These are phyloP conservation scores for Cephus sareptanus DNA, from an alignment of 2,888 invertebrate genomes.

Conservation along the genomic window DNA sequence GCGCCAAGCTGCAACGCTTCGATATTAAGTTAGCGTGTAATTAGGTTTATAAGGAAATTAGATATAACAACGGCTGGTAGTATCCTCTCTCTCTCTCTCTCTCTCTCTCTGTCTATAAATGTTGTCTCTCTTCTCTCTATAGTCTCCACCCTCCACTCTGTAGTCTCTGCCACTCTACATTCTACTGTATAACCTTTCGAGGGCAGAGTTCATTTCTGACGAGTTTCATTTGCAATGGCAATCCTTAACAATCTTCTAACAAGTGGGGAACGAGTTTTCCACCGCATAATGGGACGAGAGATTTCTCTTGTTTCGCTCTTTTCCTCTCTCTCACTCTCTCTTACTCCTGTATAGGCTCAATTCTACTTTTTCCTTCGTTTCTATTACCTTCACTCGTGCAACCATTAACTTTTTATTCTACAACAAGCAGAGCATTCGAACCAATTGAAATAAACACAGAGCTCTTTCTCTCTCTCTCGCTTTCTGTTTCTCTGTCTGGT, in stretches of 20 bases:
- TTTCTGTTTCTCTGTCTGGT: not conserved
- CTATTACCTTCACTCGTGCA: not conserved
- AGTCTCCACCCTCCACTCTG: too few species aligned
- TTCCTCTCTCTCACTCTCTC: not conserved
- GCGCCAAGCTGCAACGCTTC: not conserved
- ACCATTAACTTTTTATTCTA: not conserved
- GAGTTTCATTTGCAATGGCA: not conserved
- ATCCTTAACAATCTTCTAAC: not conserved
- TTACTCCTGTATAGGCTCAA: not conserved
- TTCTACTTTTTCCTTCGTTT: not conserved
- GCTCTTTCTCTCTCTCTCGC: not conserved
- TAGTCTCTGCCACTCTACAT: not conserved
- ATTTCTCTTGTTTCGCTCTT: not conserved
- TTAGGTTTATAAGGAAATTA: not conserved
- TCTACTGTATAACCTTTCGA: not conserved
- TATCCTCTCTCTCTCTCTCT: not conserved
- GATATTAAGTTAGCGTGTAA: not conserved
- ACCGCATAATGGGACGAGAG: not conserved
- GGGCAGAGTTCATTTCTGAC: not conserved
- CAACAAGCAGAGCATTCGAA: not conserved
- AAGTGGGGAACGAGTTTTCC: not conserved
- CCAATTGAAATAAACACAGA: not conserved
- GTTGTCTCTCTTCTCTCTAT: not conserved
- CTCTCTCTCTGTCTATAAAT: not conserved
- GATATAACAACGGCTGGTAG: not conserved